phyloP scores from a whole-genome alignment of 2,113 vertebrate genomes.

The Galbula dea region DNA sequence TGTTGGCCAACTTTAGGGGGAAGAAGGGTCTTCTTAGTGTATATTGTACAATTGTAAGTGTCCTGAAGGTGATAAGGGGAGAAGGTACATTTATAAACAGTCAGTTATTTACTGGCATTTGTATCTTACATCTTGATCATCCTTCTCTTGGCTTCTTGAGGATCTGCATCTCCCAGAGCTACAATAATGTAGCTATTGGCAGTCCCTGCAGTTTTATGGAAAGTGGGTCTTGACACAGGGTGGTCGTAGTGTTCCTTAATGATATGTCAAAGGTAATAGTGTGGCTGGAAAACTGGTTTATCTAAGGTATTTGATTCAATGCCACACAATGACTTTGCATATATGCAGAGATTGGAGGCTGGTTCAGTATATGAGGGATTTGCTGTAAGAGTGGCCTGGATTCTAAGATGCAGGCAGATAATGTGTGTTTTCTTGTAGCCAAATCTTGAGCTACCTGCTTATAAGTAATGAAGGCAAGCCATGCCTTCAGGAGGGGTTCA shows the following conservation, averaged over 20 bases:
- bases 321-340: background rate
- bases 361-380: background rate
- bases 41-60: accelerated
- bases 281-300: background rate
- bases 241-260: background rate
- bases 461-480: background rate
- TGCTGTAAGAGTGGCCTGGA: background rate
- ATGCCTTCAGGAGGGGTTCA: background rate
- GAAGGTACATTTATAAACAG: background rate
- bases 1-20: background rate
- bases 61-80: background rate
- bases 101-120: background rate
- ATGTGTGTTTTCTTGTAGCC: background rate
- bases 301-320: background rate
- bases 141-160: background rate
- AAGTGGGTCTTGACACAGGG: background rate
- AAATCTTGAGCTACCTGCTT: background rate
- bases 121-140: background rate
- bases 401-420: background rate
- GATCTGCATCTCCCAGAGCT: background rate
- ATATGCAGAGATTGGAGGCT: background rate
- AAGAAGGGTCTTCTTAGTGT: background rate
- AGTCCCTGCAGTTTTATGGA: background rate
- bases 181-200: background rate
- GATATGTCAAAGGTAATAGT: background rate